These are phyloP conservation scores for Acanthopleura granulata DNA, from an alignment of 2,888 invertebrate species.

Conservation along the genomic window DNA sequence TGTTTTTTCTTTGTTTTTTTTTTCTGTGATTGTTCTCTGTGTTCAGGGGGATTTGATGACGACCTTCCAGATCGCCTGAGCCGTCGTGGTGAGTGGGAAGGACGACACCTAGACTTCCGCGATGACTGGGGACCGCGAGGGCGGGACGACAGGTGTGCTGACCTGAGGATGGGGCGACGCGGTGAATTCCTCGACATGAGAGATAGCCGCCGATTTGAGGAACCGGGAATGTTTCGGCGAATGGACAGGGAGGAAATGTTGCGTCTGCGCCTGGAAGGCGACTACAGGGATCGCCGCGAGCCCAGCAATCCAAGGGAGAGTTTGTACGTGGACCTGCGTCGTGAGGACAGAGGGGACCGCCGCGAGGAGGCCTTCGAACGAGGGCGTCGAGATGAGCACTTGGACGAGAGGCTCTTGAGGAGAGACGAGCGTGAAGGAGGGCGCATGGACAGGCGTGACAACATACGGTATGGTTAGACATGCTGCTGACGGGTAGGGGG, in stretches of 20 bases:
- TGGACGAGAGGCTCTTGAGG: neutral
- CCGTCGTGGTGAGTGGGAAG: conserved; percentile 7
- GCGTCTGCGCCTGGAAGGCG: neutral
- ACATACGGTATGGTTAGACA: conserved; percentile 1
- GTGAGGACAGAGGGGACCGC: neutral
- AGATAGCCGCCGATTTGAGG: conserved; percentile 9
- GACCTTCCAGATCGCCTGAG: neutral
- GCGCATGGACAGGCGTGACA: neutral
- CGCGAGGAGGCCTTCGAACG: neutral
- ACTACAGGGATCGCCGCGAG: neutral
- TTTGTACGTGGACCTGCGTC: neutral
- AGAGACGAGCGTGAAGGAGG: neutral
- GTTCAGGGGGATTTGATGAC: neutral
- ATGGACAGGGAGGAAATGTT: neutral
- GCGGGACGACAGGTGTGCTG: neutral
- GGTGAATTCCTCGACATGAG: neutral
- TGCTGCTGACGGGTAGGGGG: no score
- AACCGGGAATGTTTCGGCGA: conserved; percentile 4
- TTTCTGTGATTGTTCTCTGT: neutral
- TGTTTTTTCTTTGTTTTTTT: no score
- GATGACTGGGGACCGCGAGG: neutral
- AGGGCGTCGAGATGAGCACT: neutral
- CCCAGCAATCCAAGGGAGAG: neutral
- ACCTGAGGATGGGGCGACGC: conserved; percentile 7
- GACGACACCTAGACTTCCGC: neutral